Percentiles rank a stretch among this genome's conserved stretches.
phyloP scores from a whole-genome alignment of 1,140 invertebrate species.

The Drosophila sucinea region DNA sequence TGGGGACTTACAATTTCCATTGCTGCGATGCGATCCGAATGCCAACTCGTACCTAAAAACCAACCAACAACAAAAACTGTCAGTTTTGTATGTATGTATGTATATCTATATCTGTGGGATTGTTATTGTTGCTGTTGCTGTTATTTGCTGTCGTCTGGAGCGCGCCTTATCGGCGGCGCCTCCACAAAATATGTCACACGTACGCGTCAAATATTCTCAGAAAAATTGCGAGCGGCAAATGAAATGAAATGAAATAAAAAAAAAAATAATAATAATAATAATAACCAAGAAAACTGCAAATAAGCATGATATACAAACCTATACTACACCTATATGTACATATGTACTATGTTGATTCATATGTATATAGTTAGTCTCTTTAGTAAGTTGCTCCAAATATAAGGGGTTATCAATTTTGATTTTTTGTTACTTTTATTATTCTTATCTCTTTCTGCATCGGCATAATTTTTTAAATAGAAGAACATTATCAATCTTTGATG shows the following conservation, averaged over 20 bases:
- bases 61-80: conserved; percentile 53
- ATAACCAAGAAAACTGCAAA: conserved; percentile 6
- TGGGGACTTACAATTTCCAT: conserved; percentile 48
- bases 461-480: background rate
- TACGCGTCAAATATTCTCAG: conserved; percentile 72
- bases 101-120: conserved; percentile 64
- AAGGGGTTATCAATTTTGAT: background rate
- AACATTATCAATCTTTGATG: background rate
- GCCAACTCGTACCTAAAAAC: conserved; percentile 40
- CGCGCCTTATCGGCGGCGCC: conserved; percentile 74
- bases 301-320: conserved; percentile 39
- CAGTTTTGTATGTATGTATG: conserved; percentile 16
- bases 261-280: conserved; percentile 46
- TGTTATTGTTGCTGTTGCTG: conserved; percentile 40
- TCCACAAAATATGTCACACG: conserved; percentile 78
- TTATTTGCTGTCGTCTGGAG: conserved; percentile 36
- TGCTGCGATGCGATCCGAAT: conserved; percentile 45
- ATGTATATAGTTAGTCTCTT: background rate
- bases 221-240: conserved; percentile 47
- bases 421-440: no score
- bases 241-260: conserved; percentile 40
- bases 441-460: no score
- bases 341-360: background rate
- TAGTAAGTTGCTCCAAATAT: background rate
- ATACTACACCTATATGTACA: background rate